A percentile compares a stretch with the other conserved stretches of the same genome.
These are phyloP conservation scores for Drosophila subpulchrella DNA, from an alignment of 1,140 invertebrate species.

Conservation along the genomic window DNA sequence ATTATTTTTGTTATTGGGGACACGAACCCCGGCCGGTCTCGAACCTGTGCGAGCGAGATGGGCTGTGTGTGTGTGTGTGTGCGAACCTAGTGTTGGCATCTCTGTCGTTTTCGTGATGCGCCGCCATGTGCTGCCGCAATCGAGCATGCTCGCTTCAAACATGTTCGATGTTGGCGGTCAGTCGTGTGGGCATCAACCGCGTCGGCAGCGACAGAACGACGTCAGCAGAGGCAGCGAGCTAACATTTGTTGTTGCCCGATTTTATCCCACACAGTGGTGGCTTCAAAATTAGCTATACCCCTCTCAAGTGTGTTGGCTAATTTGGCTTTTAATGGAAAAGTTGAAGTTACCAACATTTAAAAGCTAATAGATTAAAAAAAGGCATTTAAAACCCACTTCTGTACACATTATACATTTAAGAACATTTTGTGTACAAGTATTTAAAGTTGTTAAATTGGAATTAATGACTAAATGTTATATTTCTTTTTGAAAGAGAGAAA, in stretches of 20 bases:
- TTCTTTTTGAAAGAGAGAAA: no score
- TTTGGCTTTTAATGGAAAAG: neutral
- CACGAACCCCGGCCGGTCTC: conserved; percentile 55
- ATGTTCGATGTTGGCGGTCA: conserved; percentile 9
- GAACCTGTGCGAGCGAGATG: conserved; percentile 28
- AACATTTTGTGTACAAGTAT: no score
- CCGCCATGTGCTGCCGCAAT: neutral
- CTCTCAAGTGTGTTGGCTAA: no score
- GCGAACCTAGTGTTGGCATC: conserved; percentile 20
- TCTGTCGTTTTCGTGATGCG: conserved; percentile 55
- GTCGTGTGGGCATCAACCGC: conserved; percentile 38
- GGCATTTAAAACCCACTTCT: no score
- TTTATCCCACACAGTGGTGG: neutral
- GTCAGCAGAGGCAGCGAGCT: conserved; percentile 5
- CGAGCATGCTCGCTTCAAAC: neutral
- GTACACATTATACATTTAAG: no score
- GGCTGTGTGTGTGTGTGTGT: neutral
- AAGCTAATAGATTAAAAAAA: no score
- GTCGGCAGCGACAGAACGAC: conserved; percentile 7
- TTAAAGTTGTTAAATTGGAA: neutral
- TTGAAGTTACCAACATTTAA: no score
- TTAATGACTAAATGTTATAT: neutral
- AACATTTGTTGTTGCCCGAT: neutral
- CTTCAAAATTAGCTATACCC: neutral
- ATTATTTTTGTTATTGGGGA: conserved; percentile 56